Conservation (phyloP, 2,797 vertebrate genomes). For the Amblyraja radiata region DNA sequence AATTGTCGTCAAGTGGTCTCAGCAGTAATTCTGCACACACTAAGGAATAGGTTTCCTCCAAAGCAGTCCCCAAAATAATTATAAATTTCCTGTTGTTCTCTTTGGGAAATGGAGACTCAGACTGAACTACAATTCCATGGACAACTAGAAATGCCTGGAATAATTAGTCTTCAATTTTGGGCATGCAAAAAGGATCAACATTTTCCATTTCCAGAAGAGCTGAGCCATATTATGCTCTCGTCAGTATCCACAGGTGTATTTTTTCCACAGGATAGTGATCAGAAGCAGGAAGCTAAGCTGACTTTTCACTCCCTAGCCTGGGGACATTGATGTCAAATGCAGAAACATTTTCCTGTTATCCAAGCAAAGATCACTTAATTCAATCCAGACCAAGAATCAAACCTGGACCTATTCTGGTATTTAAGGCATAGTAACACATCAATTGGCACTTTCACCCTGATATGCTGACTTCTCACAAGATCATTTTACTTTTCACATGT, state of each 20-base stretch:
- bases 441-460: neutral
- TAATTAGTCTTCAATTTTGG: too few relatives aligned
- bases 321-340: neutral
- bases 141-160: neutral
- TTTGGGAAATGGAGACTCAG: neutral
- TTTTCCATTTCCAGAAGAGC: neutral
- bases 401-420: neutral
- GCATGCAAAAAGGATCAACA: neutral
- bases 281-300: neutral
- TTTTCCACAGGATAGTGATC: neutral
- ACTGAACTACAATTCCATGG: neutral
- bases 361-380: slow-evolving; percentile 9
- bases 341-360: neutral
- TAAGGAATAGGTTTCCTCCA: neutral
- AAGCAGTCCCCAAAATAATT: too few relatives aligned
- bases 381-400: neutral
- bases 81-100: neutral
- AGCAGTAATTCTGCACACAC: neutral
- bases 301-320: neutral
- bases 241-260: neutral
- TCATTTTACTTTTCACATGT: slow-evolving; percentile 11
- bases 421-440: neutral
- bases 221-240: neutral
- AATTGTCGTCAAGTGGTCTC: neutral
- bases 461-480: neutral